Percentiles rank a stretch among this genome's conserved stretches.
phyloP scores from a whole-genome alignment of 2,113 vertebrate species.

The Noturus placidus region DNA sequence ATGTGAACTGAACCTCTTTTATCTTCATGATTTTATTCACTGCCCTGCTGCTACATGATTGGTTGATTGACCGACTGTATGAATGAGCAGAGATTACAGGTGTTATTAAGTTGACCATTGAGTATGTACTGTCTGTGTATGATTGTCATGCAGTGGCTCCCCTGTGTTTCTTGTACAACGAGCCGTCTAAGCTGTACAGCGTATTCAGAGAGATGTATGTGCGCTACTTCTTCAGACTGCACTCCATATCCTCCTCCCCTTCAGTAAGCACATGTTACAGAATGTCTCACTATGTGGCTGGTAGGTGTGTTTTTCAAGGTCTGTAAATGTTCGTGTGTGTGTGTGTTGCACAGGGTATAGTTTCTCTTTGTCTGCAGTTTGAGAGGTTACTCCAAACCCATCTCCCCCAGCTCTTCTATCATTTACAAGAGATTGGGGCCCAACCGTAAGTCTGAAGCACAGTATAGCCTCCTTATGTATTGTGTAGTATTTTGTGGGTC shows the following conservation, averaged over 20 bases:
- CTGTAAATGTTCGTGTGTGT: slow-evolving; percentile 27
- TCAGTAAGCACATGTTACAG: slow-evolving; percentile 78
- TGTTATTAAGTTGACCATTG: not conserved
- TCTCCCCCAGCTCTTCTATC: slow-evolving; percentile 95
- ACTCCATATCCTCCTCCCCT: slow-evolving; percentile 93
- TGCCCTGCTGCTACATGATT: slow-evolving; percentile 24
- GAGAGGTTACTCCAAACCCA: slow-evolving; percentile 93
- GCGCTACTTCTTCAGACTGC: slow-evolving; percentile 96
- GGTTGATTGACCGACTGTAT: slow-evolving; percentile 17
- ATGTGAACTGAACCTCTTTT: not conserved
- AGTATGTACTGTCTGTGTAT: slow-evolving; percentile 31
- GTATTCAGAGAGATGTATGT: slow-evolving; percentile 97
- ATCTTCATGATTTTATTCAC: not conserved
- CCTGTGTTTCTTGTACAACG: slow-evolving; percentile 95
- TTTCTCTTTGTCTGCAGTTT: slow-evolving; percentile 93
- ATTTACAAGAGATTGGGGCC: slow-evolving; percentile 92
- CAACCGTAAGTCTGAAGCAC: slow-evolving; percentile 87
- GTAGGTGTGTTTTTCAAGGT: not conserved
- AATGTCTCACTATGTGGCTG: slow-evolving; percentile 20
- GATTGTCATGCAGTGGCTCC: slow-evolving; percentile 83
- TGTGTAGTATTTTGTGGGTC: not conserved
- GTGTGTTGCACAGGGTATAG: slow-evolving; percentile 80
- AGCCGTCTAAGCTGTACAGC: slow-evolving; percentile 92
- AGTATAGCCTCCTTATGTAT: not conserved
- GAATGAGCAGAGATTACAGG: not conserved